These are phyloP conservation scores for Raja brachyura DNA, from an alignment of 2,113 vertebrate species.

Conservation along the genomic window DNA sequence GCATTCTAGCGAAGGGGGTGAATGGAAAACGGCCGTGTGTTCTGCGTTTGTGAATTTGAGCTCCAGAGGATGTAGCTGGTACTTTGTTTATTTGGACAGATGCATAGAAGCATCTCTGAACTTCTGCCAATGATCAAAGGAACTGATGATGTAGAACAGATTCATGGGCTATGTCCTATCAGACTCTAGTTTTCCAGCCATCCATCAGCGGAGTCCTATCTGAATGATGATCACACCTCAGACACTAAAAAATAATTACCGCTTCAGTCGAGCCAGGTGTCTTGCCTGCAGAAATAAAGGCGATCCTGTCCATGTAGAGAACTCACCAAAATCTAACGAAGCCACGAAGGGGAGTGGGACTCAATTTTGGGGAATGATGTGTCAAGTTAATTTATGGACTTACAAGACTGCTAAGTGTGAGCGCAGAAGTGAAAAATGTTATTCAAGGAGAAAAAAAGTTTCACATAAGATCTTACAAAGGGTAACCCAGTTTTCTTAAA, in stretches of 20 bases:
- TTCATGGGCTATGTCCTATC: constrained; percentile 92
- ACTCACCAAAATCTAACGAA: constrained; percentile 50
- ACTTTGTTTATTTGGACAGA: constrained; percentile 88
- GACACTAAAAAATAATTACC: constrained; percentile 93
- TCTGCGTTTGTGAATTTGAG: constrained; percentile 40
- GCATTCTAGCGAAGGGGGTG: constrained; percentile 42
- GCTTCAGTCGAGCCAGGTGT: constrained; percentile 81
- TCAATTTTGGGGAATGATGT: not conserved
- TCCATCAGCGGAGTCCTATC: constrained; percentile 81
- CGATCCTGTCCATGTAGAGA: constrained; percentile 52
- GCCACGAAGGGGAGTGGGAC: not conserved
- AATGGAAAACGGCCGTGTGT: constrained; percentile 48
- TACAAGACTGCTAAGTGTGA: constrained; percentile 21
- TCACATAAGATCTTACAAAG: not conserved
- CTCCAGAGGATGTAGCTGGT: constrained; percentile 45
- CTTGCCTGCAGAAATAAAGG: constrained; percentile 73
- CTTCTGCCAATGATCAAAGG: constrained; percentile 89
- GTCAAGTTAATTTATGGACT: constrained; percentile 21
- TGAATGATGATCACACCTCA: constrained; percentile 75
- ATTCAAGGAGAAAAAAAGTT: not conserved
- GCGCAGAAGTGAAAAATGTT: not conserved
- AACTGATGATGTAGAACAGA: constrained; percentile 90
- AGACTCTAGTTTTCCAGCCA: constrained; percentile 71
- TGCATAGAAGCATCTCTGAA: constrained; percentile 80
- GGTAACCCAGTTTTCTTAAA: not conserved